Percentiles rank a stretch among this genome's conserved stretches.
phyloP scores from a whole-genome alignment of 2,888 invertebrate species.

The Polydrusus cervinus region DNA sequence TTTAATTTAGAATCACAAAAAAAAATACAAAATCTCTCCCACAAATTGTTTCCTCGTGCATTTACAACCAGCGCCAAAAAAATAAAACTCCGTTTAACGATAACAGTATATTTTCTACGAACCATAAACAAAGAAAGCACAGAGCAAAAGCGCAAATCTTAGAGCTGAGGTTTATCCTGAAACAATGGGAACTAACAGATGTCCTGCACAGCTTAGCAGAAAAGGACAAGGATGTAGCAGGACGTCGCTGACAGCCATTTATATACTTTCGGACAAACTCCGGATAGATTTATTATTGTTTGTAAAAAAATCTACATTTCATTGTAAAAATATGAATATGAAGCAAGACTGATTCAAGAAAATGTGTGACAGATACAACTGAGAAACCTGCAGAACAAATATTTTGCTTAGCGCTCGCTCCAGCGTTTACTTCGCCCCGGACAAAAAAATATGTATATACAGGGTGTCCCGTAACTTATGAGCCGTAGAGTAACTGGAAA shows the following conservation, averaged over 20 bases:
- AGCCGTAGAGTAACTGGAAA: no score
- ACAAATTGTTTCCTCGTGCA: slow-evolving; percentile 5
- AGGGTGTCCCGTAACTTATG: no score
- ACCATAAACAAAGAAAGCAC: slow-evolving; percentile 65
- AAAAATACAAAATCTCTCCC: background rate
- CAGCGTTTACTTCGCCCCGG: no score
- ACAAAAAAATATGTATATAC: no score
- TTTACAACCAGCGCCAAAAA: slow-evolving; percentile 7
- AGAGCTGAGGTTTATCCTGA: slow-evolving; percentile 67
- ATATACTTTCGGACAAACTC: slow-evolving; percentile 51
- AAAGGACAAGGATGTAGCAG: slow-evolving; percentile 28
- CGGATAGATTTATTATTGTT: slow-evolving; percentile 48
- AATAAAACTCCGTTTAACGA: slow-evolving; percentile 20
- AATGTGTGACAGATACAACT: background rate
- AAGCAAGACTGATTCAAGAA: slow-evolving; percentile 1
- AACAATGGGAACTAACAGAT: slow-evolving; percentile 65
- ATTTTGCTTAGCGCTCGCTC: no score
- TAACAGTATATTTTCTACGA: slow-evolving; percentile 56
- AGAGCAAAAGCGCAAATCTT: slow-evolving; percentile 67
- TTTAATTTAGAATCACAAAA: background rate
- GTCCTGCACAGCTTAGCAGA: slow-evolving; percentile 24
- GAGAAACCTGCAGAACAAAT: background rate
- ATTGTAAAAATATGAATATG: no score
- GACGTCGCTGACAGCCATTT: slow-evolving; percentile 44
- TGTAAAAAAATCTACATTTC: slow-evolving; percentile 6